Evolutionary conservation across 2,888 invertebrate species (phyloP).

Genomic region (Callyntrura guangdongensis): DNA sequence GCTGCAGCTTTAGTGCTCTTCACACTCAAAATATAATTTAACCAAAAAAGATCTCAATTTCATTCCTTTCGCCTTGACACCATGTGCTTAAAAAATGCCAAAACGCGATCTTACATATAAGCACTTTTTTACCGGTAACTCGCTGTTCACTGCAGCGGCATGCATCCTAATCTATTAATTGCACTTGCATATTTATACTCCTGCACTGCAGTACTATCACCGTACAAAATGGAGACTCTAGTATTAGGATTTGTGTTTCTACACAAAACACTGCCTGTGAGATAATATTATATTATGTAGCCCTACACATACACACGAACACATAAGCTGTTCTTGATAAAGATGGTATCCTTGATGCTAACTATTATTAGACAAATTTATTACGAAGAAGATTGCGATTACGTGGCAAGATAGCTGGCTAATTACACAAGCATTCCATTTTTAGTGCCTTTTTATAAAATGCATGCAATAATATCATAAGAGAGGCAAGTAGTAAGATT

Average conservation of each 20-base stretch:
- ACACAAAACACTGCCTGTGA: neutral
- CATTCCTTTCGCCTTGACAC: conserved; percentile 31
- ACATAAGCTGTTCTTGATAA: neutral
- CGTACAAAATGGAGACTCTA: neutral
- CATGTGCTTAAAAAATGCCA: neutral
- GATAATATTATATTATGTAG: too few relatives aligned
- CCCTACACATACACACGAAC: neutral
- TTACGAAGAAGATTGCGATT: conserved; percentile 46
- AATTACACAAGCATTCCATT: neutral
- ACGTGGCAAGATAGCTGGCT: neutral
- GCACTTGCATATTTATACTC: conserved; percentile 20
- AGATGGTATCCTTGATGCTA: conserved; percentile 24
- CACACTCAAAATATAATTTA: neutral
- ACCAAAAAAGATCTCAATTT: neutral
- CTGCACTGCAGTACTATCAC: neutral
- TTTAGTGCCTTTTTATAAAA: neutral
- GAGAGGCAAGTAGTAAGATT: neutral
- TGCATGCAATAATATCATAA: neutral
- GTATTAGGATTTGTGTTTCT: too few relatives aligned
- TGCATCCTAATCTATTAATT: neutral
- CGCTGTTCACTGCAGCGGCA: neutral
- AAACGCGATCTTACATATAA: neutral
- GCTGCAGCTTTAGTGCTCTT: neutral
- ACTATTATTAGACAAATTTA: conserved; percentile 15
- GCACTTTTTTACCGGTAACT: neutral